Conservation (phyloP, 2,888 invertebrate genomes). For the Yponomeuta cagnagella region DNA sequence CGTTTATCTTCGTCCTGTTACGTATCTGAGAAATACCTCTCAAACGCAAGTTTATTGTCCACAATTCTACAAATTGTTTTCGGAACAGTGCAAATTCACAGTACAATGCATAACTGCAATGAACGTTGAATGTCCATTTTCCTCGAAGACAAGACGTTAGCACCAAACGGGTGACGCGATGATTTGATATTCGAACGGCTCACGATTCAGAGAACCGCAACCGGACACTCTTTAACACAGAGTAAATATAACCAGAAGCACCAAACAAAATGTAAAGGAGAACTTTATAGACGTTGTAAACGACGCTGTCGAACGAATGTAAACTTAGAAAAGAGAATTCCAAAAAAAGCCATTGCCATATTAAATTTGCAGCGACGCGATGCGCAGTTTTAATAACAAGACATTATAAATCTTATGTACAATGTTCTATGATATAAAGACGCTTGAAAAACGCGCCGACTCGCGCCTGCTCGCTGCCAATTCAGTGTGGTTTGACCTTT, state of each 20-base stretch:
- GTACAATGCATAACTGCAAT: not conserved
- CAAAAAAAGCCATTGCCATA: too few species aligned
- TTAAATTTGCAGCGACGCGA: too few species aligned
- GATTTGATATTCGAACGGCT: slow-evolving; percentile 34
- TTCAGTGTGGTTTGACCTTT: too few species aligned
- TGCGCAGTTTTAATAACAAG: too few species aligned
- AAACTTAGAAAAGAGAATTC: too few species aligned
- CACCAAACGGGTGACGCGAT: slow-evolving; percentile 22
- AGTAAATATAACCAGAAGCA: not conserved
- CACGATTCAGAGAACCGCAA: slow-evolving; percentile 34
- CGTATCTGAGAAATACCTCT: not conserved
- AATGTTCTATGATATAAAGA: too few species aligned
- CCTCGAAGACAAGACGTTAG: slow-evolving; percentile 26
- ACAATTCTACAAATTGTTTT: not conserved
- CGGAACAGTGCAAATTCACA: slow-evolving; percentile 18
- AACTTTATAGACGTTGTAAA: too few species aligned
- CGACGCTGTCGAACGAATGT: too few species aligned
- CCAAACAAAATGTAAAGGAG: not conserved
- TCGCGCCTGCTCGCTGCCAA: too few species aligned
- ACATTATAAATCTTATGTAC: too few species aligned
- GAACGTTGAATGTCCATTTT: slow-evolving; percentile 21
- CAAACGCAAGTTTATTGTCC: not conserved
- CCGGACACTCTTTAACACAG: slow-evolving; percentile 28
- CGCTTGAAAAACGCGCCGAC: too few species aligned
- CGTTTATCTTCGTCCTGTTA: not conserved